These are phyloP conservation scores for Heliconius congener DNA, from an alignment of 1,140 invertebrate species.

Conservation along the genomic window DNA sequence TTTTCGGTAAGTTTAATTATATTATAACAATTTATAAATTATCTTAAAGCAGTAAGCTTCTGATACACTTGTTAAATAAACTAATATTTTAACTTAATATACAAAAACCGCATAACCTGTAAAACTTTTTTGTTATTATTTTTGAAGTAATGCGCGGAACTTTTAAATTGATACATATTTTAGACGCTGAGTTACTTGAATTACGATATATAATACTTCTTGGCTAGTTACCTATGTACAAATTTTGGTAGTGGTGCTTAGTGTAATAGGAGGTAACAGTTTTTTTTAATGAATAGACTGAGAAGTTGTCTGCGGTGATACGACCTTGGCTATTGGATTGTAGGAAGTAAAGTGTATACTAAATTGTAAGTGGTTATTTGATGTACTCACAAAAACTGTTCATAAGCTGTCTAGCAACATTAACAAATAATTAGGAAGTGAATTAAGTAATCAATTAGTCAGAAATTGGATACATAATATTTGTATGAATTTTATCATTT, in stretches of 20 bases:
- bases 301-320: constrained; percentile 73
- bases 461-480: constrained; percentile 17
- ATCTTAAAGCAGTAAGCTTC: background rate
- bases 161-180: constrained; percentile 54
- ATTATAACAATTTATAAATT: constrained; percentile 29
- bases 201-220: background rate
- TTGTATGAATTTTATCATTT: background rate
- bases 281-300: constrained; percentile 75
- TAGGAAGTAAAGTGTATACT: constrained; percentile 80
- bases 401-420: constrained; percentile 69
- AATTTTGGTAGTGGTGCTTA: constrained; percentile 29
- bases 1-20: constrained; percentile 89
- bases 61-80: background rate
- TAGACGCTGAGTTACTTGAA: background rate
- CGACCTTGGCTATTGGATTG: constrained; percentile 81
- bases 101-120: constrained; percentile 69
- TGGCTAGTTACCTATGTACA: background rate
- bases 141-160: constrained; percentile 69
- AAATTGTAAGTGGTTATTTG: constrained; percentile 80
- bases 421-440: constrained; percentile 61
- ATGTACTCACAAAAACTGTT: constrained; percentile 78
- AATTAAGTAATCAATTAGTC: constrained; percentile 39
- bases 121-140: constrained; percentile 74
- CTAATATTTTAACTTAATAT: background rate
- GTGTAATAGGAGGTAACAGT: constrained; percentile 66